Percentiles rank a stretch among this genome's conserved stretches.
These are phyloP conservation scores for Allacma fusca DNA, from an alignment of 2,888 invertebrate genomes.

Conservation along the genomic window DNA sequence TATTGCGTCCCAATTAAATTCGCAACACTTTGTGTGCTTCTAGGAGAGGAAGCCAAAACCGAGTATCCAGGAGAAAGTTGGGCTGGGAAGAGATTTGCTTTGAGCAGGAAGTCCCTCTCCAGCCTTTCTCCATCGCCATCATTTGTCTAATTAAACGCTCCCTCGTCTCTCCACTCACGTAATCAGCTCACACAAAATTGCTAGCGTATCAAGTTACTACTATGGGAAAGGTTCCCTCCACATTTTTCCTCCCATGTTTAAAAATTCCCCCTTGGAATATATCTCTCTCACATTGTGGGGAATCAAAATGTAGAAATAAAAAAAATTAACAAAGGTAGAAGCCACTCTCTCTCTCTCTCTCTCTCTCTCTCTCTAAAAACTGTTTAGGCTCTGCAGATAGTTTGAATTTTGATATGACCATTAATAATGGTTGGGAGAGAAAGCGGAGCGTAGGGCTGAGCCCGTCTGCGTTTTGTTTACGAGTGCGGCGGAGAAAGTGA, in stretches of 20 bases:
- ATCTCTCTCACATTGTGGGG: too few relatives aligned
- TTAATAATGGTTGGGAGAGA: too few relatives aligned
- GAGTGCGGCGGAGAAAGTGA: background rate
- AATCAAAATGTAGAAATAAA: too few relatives aligned
- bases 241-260: too few relatives aligned
- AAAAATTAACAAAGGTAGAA: too few relatives aligned
- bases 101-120: slow-evolving; percentile 49
- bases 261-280: too few relatives aligned
- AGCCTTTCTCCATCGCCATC: slow-evolving; percentile 47
- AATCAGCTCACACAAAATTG: background rate
- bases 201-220: too few relatives aligned
- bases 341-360: slow-evolving; percentile 23
- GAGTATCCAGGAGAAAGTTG: background rate
- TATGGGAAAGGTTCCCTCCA: too few relatives aligned
- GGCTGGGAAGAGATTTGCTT: slow-evolving; percentile 14
- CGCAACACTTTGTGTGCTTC: too few relatives aligned
- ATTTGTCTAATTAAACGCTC: slow-evolving; percentile 60
- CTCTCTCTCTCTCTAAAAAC: slow-evolving; percentile 9
- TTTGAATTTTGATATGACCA: background rate
- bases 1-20: too few relatives aligned
- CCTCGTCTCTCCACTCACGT: background rate
- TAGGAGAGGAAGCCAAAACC: background rate
- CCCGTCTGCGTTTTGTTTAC: slow-evolving; percentile 13
- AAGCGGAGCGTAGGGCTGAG: too few relatives aligned
- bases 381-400: too few relatives aligned